Evolutionary conservation across 2,888 invertebrate genomes (phyloP).

Genomic region (Prosapia bicincta): DNA sequence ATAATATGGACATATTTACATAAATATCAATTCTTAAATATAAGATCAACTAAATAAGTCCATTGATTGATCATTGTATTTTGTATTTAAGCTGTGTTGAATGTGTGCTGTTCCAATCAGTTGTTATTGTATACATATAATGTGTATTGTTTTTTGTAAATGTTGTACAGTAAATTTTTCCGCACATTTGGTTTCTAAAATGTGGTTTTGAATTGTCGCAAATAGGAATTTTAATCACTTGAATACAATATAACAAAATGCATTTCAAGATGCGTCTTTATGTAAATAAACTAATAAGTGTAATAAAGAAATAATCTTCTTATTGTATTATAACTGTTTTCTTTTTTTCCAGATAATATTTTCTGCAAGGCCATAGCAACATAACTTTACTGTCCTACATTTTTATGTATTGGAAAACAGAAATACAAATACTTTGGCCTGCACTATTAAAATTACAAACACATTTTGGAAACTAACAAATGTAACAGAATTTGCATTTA

Average conservation of each 20-base stretch:
- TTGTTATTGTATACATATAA: neutral
- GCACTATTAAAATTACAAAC: neutral
- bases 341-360: neutral
- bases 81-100: neutral
- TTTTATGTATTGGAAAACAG: neutral
- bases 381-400: neutral
- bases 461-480: neutral
- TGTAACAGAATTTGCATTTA: neutral
- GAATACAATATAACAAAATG: neutral
- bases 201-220: neutral
- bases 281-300: neutral
- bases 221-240: neutral
- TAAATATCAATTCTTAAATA: neutral
- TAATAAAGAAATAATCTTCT: neutral
- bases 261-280: neutral
- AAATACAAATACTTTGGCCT: no score
- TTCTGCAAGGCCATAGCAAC: neutral
- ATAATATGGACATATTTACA: neutral
- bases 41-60: neutral
- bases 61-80: neutral
- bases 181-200: neutral
- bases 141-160: neutral
- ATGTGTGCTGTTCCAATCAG: neutral
- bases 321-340: neutral
- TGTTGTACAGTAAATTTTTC: neutral